A percentile compares a stretch with the other conserved stretches of the same genome.
Evolutionary conservation across 2,888 invertebrate genomes (phyloP).

Genomic region (Acleris laterana): DNA sequence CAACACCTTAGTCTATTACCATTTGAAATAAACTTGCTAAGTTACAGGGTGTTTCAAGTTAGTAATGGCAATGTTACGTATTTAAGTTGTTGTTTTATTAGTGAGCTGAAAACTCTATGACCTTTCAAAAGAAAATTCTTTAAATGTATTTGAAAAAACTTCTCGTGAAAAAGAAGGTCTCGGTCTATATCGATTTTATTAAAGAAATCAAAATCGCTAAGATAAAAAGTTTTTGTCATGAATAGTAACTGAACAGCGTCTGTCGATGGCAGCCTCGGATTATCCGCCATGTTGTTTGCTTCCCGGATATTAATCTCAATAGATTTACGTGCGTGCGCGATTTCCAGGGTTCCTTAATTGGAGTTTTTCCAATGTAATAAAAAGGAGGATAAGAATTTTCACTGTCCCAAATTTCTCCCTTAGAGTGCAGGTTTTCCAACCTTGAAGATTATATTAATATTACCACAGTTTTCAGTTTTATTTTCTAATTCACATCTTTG

Average conservation of each 20-base stretch:
- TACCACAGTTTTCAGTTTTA: too few relatives aligned
- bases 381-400: background rate
- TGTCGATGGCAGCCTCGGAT: conserved; percentile 1
- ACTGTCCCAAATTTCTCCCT: background rate
- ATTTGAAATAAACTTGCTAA: too few relatives aligned
- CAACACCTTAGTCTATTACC: too few relatives aligned
- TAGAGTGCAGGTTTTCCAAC: too few relatives aligned
- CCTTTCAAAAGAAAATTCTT: too few relatives aligned
- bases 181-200: background rate
- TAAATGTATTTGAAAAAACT: background rate
- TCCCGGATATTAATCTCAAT: conserved; percentile 9
- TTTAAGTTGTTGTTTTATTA: too few relatives aligned
- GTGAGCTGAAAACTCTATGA: too few relatives aligned
- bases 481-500: too few relatives aligned
- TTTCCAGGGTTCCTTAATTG: background rate
- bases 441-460: too few relatives aligned
- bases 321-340: background rate
- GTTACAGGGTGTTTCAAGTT: too few relatives aligned
- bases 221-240: conserved; percentile 2
- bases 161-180: too few relatives aligned
- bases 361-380: background rate
- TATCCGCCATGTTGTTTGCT: conserved; percentile 4
- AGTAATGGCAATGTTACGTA: too few relatives aligned
- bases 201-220: background rate
- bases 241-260: background rate